These are phyloP conservation scores for Aporophyla lueneburgensis DNA, from an alignment of 2,888 invertebrate species.

Conservation along the genomic window DNA sequence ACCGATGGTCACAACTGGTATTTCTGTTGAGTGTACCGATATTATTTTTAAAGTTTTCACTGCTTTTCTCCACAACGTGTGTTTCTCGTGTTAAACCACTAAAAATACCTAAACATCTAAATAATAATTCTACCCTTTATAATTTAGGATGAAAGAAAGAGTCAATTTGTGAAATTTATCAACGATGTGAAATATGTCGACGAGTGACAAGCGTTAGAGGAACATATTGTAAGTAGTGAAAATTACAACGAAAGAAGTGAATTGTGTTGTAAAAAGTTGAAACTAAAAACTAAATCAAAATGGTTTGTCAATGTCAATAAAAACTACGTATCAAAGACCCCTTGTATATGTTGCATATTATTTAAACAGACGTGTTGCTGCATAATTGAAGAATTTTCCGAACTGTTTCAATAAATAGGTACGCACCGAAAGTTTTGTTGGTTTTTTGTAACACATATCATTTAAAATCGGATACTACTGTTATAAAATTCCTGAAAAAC, in stretches of 20 bases:
- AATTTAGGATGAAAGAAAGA: background rate
- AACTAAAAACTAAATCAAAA: constrained; percentile 1
- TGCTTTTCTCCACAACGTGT: constrained; percentile 10
- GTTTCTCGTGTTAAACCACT: background rate
- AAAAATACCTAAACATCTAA: background rate
- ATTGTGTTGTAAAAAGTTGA: constrained; percentile 1
- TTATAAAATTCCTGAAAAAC: background rate
- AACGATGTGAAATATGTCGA: constrained; percentile 18
- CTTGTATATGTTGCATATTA: background rate
- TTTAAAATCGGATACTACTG: background rate
- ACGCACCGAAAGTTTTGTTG: too few relatives aligned
- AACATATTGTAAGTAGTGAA: constrained; percentile 34
- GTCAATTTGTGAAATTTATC: constrained; percentile 34
- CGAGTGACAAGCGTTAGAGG: constrained; percentile 6
- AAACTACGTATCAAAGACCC: background rate
- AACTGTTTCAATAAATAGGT: background rate
- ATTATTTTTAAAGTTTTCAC: constrained; percentile 25
- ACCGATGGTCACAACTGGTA: constrained; percentile 38
- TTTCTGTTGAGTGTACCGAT: constrained; percentile 38
- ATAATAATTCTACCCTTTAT: background rate
- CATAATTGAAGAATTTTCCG: background rate
- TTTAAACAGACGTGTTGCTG: background rate
- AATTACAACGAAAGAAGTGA: constrained; percentile 51
- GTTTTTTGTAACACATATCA: background rate
- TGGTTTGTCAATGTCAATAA: constrained; percentile 23